phyloP scores from a whole-genome alignment of 1,140 invertebrate species.

The Penaeus vannamei region DNA sequence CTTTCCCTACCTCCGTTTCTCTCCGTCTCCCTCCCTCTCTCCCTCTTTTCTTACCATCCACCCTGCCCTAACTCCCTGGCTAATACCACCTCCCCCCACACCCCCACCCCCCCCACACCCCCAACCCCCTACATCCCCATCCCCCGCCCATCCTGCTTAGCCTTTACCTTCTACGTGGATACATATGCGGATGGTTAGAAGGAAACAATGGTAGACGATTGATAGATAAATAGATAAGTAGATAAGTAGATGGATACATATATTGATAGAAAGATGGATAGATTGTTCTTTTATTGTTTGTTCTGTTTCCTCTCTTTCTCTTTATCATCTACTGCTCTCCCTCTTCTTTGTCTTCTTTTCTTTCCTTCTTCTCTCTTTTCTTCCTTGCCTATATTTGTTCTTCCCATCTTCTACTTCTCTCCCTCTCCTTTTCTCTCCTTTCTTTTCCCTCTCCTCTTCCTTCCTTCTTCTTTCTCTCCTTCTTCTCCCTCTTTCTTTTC shows the following conservation, averaged over 20 bases:
- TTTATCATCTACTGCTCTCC: neutral
- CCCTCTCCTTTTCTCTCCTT: slow-evolving; percentile 4
- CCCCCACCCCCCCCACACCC: neutral
- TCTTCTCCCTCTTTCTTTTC: neutral
- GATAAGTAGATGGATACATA: slow-evolving; percentile 37
- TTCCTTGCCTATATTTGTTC: neutral
- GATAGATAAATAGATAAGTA: slow-evolving; percentile 21
- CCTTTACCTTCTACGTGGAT: neutral
- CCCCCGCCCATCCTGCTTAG: neutral
- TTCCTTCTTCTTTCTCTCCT: neutral
- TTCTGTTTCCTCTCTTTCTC: neutral
- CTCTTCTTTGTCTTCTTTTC: neutral
- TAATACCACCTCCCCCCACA: neutral
- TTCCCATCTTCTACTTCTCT: neutral
- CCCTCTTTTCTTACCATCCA: neutral
- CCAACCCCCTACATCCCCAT: neutral
- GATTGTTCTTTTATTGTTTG: neutral
- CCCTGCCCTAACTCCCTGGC: neutral
- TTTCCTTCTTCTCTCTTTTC: neutral
- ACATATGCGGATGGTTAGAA: neutral
- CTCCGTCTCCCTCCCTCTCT: neutral
- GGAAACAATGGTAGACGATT: neutral
- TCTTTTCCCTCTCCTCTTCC: slow-evolving; percentile 32
- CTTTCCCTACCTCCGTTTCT: neutral
- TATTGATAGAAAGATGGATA: slow-evolving; percentile 1